A percentile compares a stretch with the other conserved stretches of the same genome.
These are phyloP conservation scores for Sparus aurata DNA, from an alignment of 2,797 vertebrate genomes.

Conservation along the genomic window DNA sequence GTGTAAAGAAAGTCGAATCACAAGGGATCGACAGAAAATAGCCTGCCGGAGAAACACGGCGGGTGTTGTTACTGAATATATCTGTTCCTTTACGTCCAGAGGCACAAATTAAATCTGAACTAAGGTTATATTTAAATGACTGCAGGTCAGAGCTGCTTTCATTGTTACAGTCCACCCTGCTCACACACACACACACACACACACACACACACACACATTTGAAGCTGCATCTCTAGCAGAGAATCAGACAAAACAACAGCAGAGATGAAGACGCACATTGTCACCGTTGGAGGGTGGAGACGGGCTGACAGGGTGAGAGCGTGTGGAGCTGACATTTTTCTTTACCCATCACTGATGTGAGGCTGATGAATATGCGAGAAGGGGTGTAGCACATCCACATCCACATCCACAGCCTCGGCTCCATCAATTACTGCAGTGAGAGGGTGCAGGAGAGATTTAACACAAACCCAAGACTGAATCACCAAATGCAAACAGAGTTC, in stretches of 20 bases:
- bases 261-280: conserved; percentile 84
- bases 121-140: conserved; percentile 9
- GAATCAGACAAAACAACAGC: conserved; percentile 74
- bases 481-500: conserved; percentile 1
- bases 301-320: conserved; percentile 88
- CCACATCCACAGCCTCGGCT: conserved; percentile 54
- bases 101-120: conserved; percentile 27
- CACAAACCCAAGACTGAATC: background rate
- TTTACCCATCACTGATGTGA: conserved; percentile 75
- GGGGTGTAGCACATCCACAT: conserved; percentile 61
- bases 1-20: conserved; percentile 51
- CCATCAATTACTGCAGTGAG: conserved; percentile 44
- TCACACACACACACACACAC: conserved; percentile 8
- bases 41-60: conserved; percentile 16
- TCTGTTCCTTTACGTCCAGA: background rate
- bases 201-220: conserved; percentile 10
- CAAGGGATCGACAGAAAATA: conserved; percentile 38
- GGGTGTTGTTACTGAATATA: background rate
- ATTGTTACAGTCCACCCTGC: conserved; percentile 7
- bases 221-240: conserved; percentile 34
- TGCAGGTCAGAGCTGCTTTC: conserved; percentile 31
- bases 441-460: conserved; percentile 26
- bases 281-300: conserved; percentile 87
- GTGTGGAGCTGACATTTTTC: conserved; percentile 83
- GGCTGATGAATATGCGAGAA: conserved; percentile 79